phyloP scores from a whole-genome alignment of 2,113 vertebrate species.

The Isurus oxyrinchus region DNA sequence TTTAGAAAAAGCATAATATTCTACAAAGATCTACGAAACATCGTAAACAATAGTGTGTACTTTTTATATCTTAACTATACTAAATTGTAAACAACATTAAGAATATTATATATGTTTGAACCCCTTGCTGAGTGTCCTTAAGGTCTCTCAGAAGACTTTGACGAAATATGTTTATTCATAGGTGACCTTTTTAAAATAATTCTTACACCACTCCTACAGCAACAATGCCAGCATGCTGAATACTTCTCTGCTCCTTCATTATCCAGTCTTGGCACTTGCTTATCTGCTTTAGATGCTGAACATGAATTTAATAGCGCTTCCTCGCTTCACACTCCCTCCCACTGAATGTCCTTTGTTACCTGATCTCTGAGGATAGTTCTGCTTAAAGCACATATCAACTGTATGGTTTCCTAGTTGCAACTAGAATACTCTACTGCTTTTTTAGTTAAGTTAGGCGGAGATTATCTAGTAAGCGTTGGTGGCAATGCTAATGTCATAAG shows the following conservation, averaged over 20 bases:
- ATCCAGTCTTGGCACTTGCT: slow-evolving; percentile 26
- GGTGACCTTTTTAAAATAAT: slow-evolving; percentile 18
- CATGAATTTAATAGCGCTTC: slow-evolving; percentile 26
- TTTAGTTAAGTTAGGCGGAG: slow-evolving; percentile 7
- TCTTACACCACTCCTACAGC: slow-evolving; percentile 14
- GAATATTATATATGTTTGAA: not conserved
- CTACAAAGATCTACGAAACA: not conserved
- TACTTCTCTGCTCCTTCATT: slow-evolving; percentile 30
- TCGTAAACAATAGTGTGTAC: not conserved
- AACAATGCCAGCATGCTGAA: slow-evolving; percentile 24
- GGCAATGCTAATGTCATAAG: not conserved
- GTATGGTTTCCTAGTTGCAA: not conserved
- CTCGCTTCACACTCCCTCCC: not conserved
- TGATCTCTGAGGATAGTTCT: slow-evolving; percentile 13
- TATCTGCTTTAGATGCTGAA: slow-evolving; percentile 31
- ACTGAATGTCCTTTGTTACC: slow-evolving; percentile 31
- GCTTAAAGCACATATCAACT: not conserved
- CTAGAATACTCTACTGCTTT: not conserved
- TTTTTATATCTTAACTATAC: not conserved
- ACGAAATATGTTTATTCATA: slow-evolving; percentile 32
- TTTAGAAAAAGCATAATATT: not conserved
- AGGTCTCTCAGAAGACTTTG: not conserved
- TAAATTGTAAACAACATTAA: not conserved
- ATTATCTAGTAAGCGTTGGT: not conserved
- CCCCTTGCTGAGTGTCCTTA: not conserved